A percentile compares a stretch with the other conserved stretches of the same genome.
These are phyloP conservation scores for Anguilla pacifica DNA, from an alignment of 2,797 vertebrate species.

Conservation along the genomic window DNA sequence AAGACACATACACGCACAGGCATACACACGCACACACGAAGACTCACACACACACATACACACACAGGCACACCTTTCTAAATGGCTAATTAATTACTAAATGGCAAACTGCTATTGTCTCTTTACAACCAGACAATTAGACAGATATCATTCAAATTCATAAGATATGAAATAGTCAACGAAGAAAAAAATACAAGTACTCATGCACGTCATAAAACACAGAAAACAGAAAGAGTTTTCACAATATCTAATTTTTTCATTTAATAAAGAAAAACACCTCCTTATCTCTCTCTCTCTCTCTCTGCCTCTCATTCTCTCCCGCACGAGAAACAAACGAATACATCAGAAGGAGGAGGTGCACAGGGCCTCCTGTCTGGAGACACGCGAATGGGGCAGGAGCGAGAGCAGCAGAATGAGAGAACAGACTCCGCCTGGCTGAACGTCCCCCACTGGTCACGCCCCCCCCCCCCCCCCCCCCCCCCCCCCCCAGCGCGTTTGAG, in stretches of 20 bases:
- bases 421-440: not conserved
- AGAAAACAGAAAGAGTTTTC: not conserved
- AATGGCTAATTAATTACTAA: not conserved
- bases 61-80: not conserved
- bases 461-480: no score
- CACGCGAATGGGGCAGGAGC: not conserved
- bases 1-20: not conserved
- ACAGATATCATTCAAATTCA: not conserved
- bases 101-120: not conserved
- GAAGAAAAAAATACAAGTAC: not conserved
- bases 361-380: not conserved
- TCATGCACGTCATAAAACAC: not conserved
- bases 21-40: conserved; percentile 21
- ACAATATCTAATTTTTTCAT: not conserved
- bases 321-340: not conserved
- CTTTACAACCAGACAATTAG: not conserved
- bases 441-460: no score
- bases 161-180: not conserved
- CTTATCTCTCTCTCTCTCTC: not conserved
- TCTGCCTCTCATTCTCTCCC: no score
- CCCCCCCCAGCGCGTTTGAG: not conserved
- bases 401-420: not conserved
- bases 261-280: no score
- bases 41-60: not conserved
- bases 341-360: not conserved